Percentiles rank a stretch among this genome's conserved stretches.
Evolutionary conservation across 2,888 invertebrate genomes (phyloP).

Genomic region (Aporophyla nigra): DNA sequence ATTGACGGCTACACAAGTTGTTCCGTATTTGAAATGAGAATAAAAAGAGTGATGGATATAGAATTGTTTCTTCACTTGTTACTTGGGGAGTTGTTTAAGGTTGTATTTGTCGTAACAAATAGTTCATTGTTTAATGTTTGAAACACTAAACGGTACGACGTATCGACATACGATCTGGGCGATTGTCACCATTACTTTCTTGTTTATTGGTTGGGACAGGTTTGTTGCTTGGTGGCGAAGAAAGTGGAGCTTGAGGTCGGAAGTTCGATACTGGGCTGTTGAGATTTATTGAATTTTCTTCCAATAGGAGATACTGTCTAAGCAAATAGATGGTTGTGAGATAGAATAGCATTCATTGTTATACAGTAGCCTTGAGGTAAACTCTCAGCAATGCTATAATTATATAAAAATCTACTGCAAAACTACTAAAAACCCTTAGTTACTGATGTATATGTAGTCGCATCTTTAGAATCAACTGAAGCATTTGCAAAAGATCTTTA

Average conservation of each 20-base stretch:
- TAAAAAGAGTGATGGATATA: slow-evolving; percentile 67
- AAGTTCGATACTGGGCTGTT: slow-evolving; percentile 24
- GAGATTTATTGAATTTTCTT: slow-evolving; percentile 16
- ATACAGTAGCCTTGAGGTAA: neutral
- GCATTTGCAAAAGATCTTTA: neutral
- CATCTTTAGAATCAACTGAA: neutral
- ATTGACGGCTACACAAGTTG: slow-evolving; percentile 72
- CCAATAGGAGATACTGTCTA: neutral
- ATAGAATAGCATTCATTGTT: neutral
- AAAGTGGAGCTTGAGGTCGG: slow-evolving; percentile 29
- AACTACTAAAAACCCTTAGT: neutral
- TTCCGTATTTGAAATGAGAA: slow-evolving; percentile 56
- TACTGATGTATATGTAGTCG: neutral
- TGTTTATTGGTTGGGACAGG: slow-evolving; percentile 59
- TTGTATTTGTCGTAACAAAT: slow-evolving; percentile 72
- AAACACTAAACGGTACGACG: slow-evolving; percentile 72
- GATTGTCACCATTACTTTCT: slow-evolving; percentile 70
- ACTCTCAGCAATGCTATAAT: neutral
- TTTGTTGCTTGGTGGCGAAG: slow-evolving; percentile 40
- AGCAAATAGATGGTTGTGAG: neutral
- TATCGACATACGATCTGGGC: slow-evolving; percentile 68
- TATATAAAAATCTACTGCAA: neutral
- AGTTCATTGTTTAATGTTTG: slow-evolving; percentile 75
- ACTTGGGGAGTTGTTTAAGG: slow-evolving; percentile 52
- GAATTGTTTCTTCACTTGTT: slow-evolving; percentile 61